Conservation (phyloP, 2,797 vertebrate species). For the Phaenicophaeus curvirostris region DNA sequence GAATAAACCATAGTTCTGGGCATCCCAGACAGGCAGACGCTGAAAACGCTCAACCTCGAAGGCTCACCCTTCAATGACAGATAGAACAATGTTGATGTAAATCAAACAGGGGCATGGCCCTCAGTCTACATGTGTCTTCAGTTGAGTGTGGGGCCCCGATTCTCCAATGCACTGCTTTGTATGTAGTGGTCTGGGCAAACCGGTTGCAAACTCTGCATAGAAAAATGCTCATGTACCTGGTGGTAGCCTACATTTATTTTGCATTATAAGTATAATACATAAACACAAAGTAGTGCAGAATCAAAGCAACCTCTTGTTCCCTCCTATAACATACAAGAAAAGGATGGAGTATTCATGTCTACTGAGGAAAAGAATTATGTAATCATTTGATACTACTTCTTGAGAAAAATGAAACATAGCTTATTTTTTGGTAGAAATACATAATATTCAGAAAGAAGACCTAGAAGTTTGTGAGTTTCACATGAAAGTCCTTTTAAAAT, state of each 20-base stretch:
- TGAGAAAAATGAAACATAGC: not conserved
- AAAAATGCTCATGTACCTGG: not conserved
- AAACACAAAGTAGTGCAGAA: not conserved
- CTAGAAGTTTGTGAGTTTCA: not conserved
- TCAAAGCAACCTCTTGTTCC: not conserved
- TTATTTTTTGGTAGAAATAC: not conserved
- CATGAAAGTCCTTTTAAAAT: not conserved
- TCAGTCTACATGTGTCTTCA: not conserved
- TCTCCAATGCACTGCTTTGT: not conserved
- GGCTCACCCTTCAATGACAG: not conserved
- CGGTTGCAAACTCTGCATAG: not conserved
- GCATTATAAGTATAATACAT: not conserved
- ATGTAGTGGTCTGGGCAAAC: not conserved
- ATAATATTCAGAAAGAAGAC: not conserved
- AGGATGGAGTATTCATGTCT: not conserved
- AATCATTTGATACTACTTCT: not conserved
- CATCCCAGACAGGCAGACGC: not conserved
- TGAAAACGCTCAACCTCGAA: not conserved
- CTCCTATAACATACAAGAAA: not conserved
- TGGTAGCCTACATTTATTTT: not conserved
- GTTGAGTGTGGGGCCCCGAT: not conserved
- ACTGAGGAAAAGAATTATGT: not conserved
- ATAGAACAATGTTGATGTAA: not conserved
- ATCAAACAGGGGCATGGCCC: not conserved
- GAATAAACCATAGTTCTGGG: not conserved